A percentile compares a stretch with the other conserved stretches of the same genome.
These are phyloP conservation scores for Hydropsyche betteni DNA, from an alignment of 2,888 invertebrate species.

Conservation along the genomic window DNA sequence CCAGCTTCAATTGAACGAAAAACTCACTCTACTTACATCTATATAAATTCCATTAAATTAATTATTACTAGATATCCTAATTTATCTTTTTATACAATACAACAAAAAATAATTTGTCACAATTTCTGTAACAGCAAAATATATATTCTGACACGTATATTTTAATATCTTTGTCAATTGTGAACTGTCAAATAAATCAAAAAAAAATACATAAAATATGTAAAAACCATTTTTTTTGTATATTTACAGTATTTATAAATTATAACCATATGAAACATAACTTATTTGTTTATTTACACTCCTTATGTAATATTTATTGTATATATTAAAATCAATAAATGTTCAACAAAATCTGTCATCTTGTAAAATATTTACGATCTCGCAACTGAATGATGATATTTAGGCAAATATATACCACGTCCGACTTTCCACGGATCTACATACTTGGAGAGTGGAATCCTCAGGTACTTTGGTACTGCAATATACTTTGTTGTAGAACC, in stretches of 20 bases:
- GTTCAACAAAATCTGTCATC: too few relatives aligned
- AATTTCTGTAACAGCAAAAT: too few relatives aligned
- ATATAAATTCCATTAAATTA: conserved; percentile 5
- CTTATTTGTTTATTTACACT: too few relatives aligned
- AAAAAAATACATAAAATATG: too few relatives aligned
- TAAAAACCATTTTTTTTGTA: too few relatives aligned
- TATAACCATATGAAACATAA: too few relatives aligned
- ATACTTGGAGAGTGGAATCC: conserved; percentile 36
- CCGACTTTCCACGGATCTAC: conserved; percentile 19
- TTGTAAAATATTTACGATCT: background rate
- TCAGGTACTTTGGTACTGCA: conserved; percentile 36
- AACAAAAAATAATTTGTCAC: background rate
- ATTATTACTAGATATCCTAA: background rate
- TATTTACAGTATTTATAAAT: too few relatives aligned
- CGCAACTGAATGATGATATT: conserved; percentile 10
- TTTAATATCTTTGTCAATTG: too few relatives aligned
- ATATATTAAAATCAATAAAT: too few relatives aligned
- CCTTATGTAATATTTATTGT: too few relatives aligned
- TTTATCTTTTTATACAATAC: background rate
- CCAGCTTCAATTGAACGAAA: conserved; percentile 95
- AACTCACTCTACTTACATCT: conserved; percentile 85
- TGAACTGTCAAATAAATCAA: too few relatives aligned
- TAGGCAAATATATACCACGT: background rate
- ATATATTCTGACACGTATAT: too few relatives aligned
- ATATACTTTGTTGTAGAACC: conserved; percentile 15